These are phyloP conservation scores for Ibidorhyncha struthersii DNA, from an alignment of 2,113 vertebrate genomes.

Conservation along the genomic window DNA sequence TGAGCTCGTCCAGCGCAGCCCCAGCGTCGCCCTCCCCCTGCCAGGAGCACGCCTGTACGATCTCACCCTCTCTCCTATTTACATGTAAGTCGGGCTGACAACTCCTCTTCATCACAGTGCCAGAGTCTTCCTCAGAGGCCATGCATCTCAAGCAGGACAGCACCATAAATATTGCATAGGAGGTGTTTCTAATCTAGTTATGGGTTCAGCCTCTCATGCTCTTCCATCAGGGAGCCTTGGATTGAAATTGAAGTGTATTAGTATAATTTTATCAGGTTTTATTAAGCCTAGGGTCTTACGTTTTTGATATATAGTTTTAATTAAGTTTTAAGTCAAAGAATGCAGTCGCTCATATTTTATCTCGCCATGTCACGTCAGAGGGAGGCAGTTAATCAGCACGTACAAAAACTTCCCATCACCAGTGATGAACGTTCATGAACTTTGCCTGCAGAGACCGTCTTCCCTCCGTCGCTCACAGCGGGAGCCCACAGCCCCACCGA, in stretches of 20 bases:
- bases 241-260: conserved; percentile 62
- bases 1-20: background rate
- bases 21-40: background rate
- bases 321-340: conserved; percentile 74
- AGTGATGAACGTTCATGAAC: background rate
- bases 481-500: background rate
- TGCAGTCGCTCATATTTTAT: conserved; percentile 57
- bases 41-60: background rate
- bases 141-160: conserved; percentile 53
- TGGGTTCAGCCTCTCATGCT: conserved; percentile 1
- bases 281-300: conserved; percentile 61
- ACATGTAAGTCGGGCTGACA: background rate
- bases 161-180: conserved; percentile 30
- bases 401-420: background rate
- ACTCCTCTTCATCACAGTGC: background rate
- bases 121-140: background rate
- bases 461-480: background rate
- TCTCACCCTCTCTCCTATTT: background rate
- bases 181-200: conserved; percentile 46
- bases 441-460: background rate
- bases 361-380: background rate
- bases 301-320: conserved; percentile 73
- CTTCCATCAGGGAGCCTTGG: conserved; percentile 58
- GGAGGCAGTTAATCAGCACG: conserved; percentile 35
- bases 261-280: conserved; percentile 68